A percentile compares a stretch with the other conserved stretches of the same genome.
These are phyloP conservation scores for Steinernema khuongi DNA, from an alignment of 1,140 invertebrate genomes.

Conservation along the genomic window DNA sequence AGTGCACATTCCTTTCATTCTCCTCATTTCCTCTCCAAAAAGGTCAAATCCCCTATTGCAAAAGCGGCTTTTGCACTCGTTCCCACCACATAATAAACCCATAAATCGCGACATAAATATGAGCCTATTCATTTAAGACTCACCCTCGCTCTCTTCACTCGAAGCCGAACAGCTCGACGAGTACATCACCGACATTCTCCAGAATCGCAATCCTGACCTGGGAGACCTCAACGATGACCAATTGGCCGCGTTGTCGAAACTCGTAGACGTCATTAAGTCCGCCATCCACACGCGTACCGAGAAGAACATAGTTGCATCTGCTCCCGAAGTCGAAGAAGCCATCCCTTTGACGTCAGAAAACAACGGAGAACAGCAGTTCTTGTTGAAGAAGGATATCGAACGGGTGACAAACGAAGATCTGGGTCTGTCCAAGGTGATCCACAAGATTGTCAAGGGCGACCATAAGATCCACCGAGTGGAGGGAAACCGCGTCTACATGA, in stretches of 20 bases:
- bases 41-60: too few relatives aligned
- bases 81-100: too few relatives aligned
- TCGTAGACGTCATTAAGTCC: background rate
- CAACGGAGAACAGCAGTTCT: constrained; percentile 36
- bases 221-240: constrained; percentile 16
- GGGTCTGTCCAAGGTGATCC: constrained; percentile 47
- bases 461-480: constrained; percentile 48
- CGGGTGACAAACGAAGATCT: constrained; percentile 50
- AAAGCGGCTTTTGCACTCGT: too few relatives aligned
- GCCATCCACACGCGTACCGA: background rate
- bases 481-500: constrained; percentile 56
- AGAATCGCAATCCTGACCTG: constrained; percentile 12
- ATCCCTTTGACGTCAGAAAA: constrained; percentile 42
- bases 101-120: too few relatives aligned
- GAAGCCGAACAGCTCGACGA: constrained; percentile 18
- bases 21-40: too few relatives aligned
- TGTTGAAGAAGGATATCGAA: constrained; percentile 55
- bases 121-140: background rate
- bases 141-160: background rate
- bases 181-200: background rate
- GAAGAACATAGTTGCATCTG: background rate
- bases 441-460: constrained; percentile 57
- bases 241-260: background rate
- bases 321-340: constrained; percentile 49
- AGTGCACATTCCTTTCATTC: too few relatives aligned